Evolutionary conservation across 2,797 vertebrate species (phyloP), one percentile per base, ranked within the genome.

Genomic region (Sebastes oblongus): DNA sequence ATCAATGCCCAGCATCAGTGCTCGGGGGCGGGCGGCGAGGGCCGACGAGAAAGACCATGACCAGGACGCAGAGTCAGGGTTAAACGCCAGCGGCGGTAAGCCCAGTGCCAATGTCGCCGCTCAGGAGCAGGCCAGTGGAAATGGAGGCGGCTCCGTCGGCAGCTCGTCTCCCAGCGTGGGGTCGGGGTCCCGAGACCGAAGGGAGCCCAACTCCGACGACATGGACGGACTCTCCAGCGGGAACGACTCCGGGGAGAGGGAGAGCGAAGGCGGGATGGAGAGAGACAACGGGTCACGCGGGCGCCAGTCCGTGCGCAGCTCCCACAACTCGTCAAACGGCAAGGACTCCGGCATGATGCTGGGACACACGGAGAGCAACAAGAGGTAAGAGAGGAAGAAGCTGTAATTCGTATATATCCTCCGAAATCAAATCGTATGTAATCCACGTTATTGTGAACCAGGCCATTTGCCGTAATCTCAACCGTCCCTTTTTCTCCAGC

Each of bases 301-400:
- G 5, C 91, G 89, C 60, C 95, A 95, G 89, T 97, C 96, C 24
- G 94, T 94, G 1, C 92, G 90, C 55, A 97, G 97, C 87, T 97
- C 97, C 13, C 95, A 96, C 81, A 96, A 95, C 75, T 97, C 96
- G 22, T 97, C 97, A 1, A 97, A 97, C 0, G 96, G 97, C 66
- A 98, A 98, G 80, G 97, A 98, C 89, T 98, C 97, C 0, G 97
- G 95, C 69, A 94, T 98, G 92, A 91, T 97, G 93, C 91, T 98
- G 89, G 96, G 97, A 59, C 97, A 94, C 0, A 96, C 97, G 1
- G 97, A 97, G 89, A 98, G 96, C 95, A 97, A 94, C 93, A 96
- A 98, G 88, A 98, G 97, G 97, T 98, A 72, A 59, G 69, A 34
- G 50, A 52, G 8, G 7, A n/a, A 42, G 13, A 42, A n/a, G 20